Evolutionary conservation across 2,797 vertebrate species (phyloP).

Genomic region (Poeciliopsis paucimaculata): DNA sequence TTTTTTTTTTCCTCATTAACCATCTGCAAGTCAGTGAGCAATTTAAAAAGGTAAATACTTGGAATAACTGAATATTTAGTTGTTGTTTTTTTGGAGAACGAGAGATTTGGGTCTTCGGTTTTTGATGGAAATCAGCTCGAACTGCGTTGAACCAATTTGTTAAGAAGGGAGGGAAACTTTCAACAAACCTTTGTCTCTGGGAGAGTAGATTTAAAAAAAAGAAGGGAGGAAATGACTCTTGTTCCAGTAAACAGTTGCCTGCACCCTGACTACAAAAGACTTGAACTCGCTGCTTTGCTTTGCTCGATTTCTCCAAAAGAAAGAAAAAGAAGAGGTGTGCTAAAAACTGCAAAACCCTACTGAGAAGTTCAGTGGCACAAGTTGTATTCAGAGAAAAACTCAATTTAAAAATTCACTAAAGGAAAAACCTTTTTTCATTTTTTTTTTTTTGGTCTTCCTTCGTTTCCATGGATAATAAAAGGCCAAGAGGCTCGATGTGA

Average conservation of each 20-base stretch:
- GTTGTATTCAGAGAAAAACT: not conserved
- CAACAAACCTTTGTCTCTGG: not conserved
- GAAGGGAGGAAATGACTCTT: not conserved
- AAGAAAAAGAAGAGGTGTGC: not conserved
- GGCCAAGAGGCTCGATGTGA: constrained; percentile 22
- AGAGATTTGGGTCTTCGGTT: not conserved
- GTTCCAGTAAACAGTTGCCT: constrained; percentile 22
- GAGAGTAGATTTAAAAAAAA: not conserved
- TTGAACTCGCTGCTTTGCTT: constrained; percentile 10
- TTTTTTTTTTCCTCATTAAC: not conserved
- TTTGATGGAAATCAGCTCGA: not conserved
- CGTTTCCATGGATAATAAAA: constrained; percentile 16
- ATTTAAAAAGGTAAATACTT: not conserved
- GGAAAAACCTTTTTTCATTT: not conserved
- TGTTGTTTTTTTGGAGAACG: not conserved
- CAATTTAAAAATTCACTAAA: not conserved
- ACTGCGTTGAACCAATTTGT: not conserved
- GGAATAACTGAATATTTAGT: not conserved
- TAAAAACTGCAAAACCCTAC: not conserved
- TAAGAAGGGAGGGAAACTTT: constrained; percentile 4
- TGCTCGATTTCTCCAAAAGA: not conserved
- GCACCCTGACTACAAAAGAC: constrained; percentile 11
- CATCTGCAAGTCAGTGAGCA: constrained; percentile 14
- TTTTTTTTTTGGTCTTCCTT: constrained; percentile 8
- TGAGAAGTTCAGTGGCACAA: not conserved